Percentiles rank a stretch among this genome's conserved stretches.
Conservation (phyloP, 2,797 vertebrate genomes). For the Megalops cyprinoides region DNA sequence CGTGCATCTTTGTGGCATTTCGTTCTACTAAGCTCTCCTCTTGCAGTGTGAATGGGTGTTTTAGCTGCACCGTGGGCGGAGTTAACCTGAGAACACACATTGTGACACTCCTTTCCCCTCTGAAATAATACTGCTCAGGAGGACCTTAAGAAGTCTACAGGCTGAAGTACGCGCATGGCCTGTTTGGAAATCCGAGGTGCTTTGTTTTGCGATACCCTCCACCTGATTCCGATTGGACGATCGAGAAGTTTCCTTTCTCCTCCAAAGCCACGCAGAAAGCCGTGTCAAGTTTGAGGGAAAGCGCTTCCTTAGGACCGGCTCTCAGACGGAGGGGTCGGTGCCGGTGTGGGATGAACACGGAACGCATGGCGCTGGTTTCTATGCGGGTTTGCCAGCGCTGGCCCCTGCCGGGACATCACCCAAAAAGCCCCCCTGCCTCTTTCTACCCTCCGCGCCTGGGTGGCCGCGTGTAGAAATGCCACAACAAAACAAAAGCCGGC, state of each 20-base stretch:
- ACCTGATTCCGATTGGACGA: constrained; percentile 14
- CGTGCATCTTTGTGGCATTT: constrained; percentile 37
- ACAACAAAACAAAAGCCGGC: background rate
- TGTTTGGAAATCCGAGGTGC: too few relatives aligned
- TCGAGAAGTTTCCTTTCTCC: background rate
- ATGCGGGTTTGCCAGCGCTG: background rate
- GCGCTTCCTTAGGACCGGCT: background rate
- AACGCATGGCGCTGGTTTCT: background rate
- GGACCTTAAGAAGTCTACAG: background rate
- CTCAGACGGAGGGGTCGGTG: background rate
- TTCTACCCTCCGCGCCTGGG: background rate
- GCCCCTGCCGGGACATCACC: background rate
- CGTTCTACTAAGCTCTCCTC: constrained; percentile 19
- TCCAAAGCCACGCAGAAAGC: background rate
- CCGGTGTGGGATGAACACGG: background rate
- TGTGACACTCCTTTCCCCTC: too few relatives aligned
- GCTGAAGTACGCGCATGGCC: too few relatives aligned
- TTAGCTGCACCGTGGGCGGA: background rate
- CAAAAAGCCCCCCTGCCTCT: constrained; percentile 3
- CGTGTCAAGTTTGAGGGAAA: background rate
- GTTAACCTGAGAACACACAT: background rate
- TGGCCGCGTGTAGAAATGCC: background rate
- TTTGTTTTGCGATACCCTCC: constrained; percentile 3
- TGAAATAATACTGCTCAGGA: too few relatives aligned
- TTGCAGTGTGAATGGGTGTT: background rate